Evolutionary conservation across 2,888 invertebrate species (phyloP), one percentile per base, ranked within the genome.

Genomic region (Mimas tiliae): DNA sequence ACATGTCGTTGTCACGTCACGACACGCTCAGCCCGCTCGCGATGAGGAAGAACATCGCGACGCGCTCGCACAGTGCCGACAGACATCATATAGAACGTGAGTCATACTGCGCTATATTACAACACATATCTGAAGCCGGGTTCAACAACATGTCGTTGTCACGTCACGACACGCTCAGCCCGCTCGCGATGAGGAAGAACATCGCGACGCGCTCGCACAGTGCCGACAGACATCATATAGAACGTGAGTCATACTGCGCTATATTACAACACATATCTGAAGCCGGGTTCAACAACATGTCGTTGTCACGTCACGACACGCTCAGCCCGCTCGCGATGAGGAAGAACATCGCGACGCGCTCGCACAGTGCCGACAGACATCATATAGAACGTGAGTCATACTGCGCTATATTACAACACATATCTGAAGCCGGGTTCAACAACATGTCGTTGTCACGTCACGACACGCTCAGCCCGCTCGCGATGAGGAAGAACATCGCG

Each of bases 51-150:
- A 89, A 93, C 62, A 91, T 94, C 62, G 93, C 93, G 14, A 89
- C 94, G 4, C 74, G 95, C n/a, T 94, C 95, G 16, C 95, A 95
- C 78, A 95, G 95, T 73, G 95, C 95, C 0, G 95, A 95, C 73
- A 76, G 95, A 33, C 94, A 94, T 70, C 86, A 93, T 52, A 79
- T 82, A 0, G 94, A 95, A 70, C 94, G 94, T 94, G 74, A 87
- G 88, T 86, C 1, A 52, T 33, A 11, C 48, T 48, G 55, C 14
- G 38, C 1, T 38, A 38, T 38, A 9, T 38, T 38, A 38, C 38
- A 38, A 38, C 38, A 38, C 38, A 38, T 2, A 38, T 38, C 38
- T 27, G 27, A 27, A 27, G 81, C 81, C 0, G 85, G 86, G 0
- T 81, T 85, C 77, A 87, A 84, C 78, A 86, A 70, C 71, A 75